Conservation (phyloP, 2,888 invertebrate genomes). For the Panorpa germanica region DNA sequence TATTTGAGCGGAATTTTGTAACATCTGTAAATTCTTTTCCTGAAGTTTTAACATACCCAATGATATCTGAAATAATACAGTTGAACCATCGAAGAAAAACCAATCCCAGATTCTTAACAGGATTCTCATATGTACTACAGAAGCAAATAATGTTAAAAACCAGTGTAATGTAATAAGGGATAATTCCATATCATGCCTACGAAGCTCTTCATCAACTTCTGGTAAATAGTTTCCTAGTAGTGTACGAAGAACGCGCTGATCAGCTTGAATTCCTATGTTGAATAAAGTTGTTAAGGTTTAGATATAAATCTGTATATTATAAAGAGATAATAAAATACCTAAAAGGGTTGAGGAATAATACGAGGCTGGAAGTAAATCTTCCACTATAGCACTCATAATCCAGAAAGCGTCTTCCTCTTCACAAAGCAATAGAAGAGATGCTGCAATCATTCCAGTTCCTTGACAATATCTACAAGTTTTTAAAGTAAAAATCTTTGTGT, state of each 20-base stretch:
- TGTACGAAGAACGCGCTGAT: constrained; percentile 87
- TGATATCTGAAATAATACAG: constrained; percentile 84
- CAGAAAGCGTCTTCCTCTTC: constrained; percentile 99
- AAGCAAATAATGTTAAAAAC: constrained; percentile 93
- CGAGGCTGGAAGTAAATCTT: constrained; percentile 91
- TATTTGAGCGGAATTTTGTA: constrained; percentile 94
- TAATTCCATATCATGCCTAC: constrained; percentile 86
- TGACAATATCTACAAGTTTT: constrained; percentile 44
- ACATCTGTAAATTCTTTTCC: constrained; percentile 60
- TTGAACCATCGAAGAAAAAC: constrained; percentile 90
- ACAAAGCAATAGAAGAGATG: constrained; percentile 76
- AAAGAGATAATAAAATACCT: constrained; percentile 16
- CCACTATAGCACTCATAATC: constrained; percentile 98
- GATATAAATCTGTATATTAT: constrained; percentile 6
- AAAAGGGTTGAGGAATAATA: constrained; percentile 91
- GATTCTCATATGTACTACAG: constrained; percentile 91
- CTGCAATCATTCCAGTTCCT: constrained; percentile 82
- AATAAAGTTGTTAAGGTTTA: constrained; percentile 13
- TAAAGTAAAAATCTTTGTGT: constrained; percentile 10
- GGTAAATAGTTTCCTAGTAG: constrained; percentile 79
- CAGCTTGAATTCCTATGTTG: constrained; percentile 83
- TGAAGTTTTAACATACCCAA: constrained; percentile 85
- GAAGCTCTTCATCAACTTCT: constrained; percentile 74
- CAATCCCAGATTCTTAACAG: constrained; percentile 90
- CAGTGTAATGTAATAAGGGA: constrained; percentile 93